Evolutionary conservation across 2,797 vertebrate genomes (phyloP).

Genomic region (Gila robusta): DNA sequence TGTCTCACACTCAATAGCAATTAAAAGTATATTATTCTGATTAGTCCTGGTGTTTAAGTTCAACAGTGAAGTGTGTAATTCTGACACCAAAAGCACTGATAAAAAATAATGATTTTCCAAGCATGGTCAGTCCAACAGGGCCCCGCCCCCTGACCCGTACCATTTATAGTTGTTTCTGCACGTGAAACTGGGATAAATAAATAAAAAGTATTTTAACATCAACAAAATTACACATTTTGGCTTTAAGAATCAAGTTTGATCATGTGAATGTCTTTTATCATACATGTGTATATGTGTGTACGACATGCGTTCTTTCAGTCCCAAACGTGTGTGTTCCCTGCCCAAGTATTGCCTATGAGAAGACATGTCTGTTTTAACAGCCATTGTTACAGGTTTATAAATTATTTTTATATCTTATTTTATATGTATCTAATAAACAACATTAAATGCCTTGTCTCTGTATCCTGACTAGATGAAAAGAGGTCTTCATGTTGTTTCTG

Average conservation of each 20-base stretch:
- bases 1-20: constrained; percentile 75
- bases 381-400: constrained; percentile 94
- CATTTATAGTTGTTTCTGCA: not conserved
- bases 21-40: constrained; percentile 36
- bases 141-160: not conserved
- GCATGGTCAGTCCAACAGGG: not conserved
- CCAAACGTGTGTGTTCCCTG: constrained; percentile 82
- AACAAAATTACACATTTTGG: constrained; percentile 18
- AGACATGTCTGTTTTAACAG: constrained; percentile 92
- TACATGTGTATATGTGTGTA: constrained; percentile 84
- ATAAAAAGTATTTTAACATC: not conserved
- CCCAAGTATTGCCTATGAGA: constrained; percentile 90
- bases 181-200: not conserved
- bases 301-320: constrained; percentile 79
- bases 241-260: constrained; percentile 67
- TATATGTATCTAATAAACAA: constrained; percentile 92
- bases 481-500: constrained; percentile 7
- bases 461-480: constrained; percentile 76
- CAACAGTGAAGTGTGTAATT: constrained; percentile 63
- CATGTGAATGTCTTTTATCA: constrained; percentile 85
- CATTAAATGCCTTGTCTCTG: constrained; percentile 89
- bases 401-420: constrained; percentile 97
- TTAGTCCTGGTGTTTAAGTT: constrained; percentile 34
- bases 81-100: not conserved
- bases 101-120: not conserved